phyloP scores from a whole-genome alignment of 1,140 invertebrate species.

The Periplaneta americana region DNA sequence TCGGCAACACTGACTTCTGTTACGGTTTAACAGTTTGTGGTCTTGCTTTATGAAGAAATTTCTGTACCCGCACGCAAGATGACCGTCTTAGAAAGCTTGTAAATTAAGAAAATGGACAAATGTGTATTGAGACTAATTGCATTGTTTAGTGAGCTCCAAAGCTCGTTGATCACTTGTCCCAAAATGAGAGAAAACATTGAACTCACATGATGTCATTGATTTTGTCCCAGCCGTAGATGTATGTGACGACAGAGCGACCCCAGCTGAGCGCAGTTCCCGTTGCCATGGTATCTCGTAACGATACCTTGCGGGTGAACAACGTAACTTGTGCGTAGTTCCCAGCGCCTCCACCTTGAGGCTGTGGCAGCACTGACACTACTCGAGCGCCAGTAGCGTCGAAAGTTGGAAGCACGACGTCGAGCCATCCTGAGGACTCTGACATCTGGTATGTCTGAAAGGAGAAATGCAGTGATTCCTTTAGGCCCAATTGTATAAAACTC shows the following conservation, averaged over 20 bases:
- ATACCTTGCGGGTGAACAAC: constrained; percentile 40
- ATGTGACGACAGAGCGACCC: constrained; percentile 69
- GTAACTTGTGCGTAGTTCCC: constrained; percentile 63
- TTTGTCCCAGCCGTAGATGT: constrained; percentile 73
- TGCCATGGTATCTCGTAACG: background rate
- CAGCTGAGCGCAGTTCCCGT: constrained; percentile 54
- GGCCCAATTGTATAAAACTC: too few relatives aligned
- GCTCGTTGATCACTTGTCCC: too few relatives aligned
- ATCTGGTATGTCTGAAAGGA: background rate
- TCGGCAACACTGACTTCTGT: too few relatives aligned
- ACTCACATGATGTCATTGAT: constrained; percentile 58
- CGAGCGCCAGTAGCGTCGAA: constrained; percentile 45
- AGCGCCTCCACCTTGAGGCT: constrained; percentile 43
- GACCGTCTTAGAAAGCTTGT: too few relatives aligned
- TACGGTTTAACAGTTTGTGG: too few relatives aligned
- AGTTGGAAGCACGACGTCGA: constrained; percentile 55
- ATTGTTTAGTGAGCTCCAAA: too few relatives aligned
- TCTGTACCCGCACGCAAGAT: too few relatives aligned
- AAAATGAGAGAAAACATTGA: too few relatives aligned
- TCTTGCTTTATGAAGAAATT: too few relatives aligned
- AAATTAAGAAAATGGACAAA: too few relatives aligned
- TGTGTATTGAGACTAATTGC: too few relatives aligned
- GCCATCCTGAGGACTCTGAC: constrained; percentile 54
- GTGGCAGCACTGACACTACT: constrained; percentile 53
- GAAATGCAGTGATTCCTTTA: background rate